phyloP scores from a whole-genome alignment of 2,113 vertebrate species.

The Australoheros scitulus region DNA sequence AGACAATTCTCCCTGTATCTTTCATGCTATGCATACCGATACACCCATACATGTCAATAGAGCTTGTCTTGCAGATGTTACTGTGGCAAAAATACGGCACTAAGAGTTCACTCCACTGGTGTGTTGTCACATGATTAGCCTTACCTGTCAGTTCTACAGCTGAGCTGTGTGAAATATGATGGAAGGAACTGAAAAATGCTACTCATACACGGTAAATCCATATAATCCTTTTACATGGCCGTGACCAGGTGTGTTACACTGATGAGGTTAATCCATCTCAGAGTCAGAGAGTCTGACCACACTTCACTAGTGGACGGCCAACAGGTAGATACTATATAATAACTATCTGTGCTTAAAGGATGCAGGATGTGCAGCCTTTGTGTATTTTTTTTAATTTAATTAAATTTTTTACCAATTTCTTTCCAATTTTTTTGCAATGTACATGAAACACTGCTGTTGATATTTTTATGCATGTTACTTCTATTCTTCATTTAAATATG shows the following conservation, averaged over 20 bases:
- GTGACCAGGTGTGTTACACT: constrained; percentile 20
- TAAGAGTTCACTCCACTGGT: neutral
- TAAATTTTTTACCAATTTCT: neutral
- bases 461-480: neutral
- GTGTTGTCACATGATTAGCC: constrained; percentile 31
- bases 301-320: neutral
- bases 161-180: constrained; percentile 19
- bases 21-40: neutral
- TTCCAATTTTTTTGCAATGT: neutral
- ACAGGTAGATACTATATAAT: neutral
- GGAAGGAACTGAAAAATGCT: constrained; percentile 23
- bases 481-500: neutral
- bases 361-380: neutral
- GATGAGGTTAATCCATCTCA: constrained; percentile 44
- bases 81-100: constrained; percentile 19
- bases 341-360: neutral
- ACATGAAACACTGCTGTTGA: neutral
- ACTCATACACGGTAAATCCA: constrained; percentile 32
- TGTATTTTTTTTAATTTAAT: neutral
- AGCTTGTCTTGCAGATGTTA: constrained; percentile 1
- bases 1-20: neutral
- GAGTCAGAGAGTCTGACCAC: constrained; percentile 8
- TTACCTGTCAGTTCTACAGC: constrained; percentile 30
- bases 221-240: constrained; percentile 49
- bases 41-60: neutral